These are phyloP conservation scores for Panurus biarmicus DNA, from an alignment of 2,113 vertebrate species.

Conservation along the genomic window DNA sequence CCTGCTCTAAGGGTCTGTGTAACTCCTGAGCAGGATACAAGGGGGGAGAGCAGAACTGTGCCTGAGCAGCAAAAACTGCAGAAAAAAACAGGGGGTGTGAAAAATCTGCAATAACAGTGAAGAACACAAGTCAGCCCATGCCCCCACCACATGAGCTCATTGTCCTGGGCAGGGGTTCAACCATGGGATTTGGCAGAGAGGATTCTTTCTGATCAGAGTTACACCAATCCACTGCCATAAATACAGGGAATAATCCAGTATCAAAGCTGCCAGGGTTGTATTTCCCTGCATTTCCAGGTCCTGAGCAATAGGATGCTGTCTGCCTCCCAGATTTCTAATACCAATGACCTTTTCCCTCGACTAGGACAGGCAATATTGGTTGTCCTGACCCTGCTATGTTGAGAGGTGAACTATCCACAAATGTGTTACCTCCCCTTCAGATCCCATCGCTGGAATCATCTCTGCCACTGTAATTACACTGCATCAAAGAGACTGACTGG, in stretches of 20 bases:
- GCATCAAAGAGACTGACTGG: background rate
- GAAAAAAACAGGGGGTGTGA: background rate
- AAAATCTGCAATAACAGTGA: slow-evolving; percentile 13
- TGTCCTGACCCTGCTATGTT: background rate
- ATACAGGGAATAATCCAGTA: background rate
- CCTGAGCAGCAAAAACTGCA: background rate
- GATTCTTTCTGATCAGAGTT: background rate
- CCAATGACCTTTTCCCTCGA: background rate
- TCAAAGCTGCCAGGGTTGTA: background rate
- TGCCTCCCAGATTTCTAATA: background rate
- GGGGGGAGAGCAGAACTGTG: background rate
- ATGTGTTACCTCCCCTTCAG: background rate
- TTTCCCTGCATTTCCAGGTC: background rate
- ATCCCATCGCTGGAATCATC: background rate
- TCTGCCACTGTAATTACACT: background rate
- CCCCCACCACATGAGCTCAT: background rate
- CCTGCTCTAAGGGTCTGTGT: background rate
- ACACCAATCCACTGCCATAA: background rate
- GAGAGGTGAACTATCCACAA: background rate
- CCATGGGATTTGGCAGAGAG: background rate
- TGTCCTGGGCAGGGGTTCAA: slow-evolving; percentile 1
- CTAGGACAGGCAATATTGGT: background rate
- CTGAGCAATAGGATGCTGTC: background rate
- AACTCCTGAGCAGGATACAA: background rate
- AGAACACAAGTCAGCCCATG: background rate